Percentiles rank a stretch among this genome's conserved stretches.
Conservation (phyloP, 2,888 invertebrate species). For the Perizoma flavofasciatum region DNA sequence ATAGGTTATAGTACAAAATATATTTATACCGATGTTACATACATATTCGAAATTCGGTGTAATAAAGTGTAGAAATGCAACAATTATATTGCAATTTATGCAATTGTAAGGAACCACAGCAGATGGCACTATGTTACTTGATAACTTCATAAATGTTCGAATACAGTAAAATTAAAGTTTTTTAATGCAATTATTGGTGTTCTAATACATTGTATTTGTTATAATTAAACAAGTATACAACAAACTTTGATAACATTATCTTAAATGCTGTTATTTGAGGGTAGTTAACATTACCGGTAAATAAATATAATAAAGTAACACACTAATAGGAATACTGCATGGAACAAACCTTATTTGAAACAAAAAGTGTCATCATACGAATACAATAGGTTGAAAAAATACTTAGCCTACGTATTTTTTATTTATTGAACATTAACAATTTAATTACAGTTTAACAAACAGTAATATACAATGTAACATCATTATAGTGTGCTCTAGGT, state of each 20-base stretch:
- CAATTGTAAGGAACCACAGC: constrained; percentile 66
- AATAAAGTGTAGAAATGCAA: constrained; percentile 50
- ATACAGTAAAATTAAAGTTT: constrained; percentile 8
- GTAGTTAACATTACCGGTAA: constrained; percentile 38
- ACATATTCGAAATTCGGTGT: constrained; percentile 41
- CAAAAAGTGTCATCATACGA: constrained; percentile 27
- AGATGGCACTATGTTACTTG: constrained; percentile 61
- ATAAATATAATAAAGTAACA: constrained; percentile 36
- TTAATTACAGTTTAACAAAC: constrained; percentile 44
- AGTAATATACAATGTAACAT: constrained; percentile 52
- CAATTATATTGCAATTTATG: constrained; percentile 52
- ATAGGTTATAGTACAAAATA: constrained; percentile 61
- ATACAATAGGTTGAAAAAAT: constrained; percentile 41
- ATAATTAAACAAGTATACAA: constrained; percentile 5
- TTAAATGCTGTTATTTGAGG: constrained; percentile 57
- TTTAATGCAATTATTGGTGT: constrained; percentile 6
- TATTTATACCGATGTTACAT: constrained; percentile 68
- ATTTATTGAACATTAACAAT: constrained; percentile 54
- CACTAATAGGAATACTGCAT: constrained; percentile 40
- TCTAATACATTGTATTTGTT: constrained; percentile 9
- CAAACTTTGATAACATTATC: not conserved
- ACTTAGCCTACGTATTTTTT: constrained; percentile 45
- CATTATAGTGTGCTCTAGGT: constrained; percentile 48
- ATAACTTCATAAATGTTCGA: constrained; percentile 10
- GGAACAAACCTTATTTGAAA: constrained; percentile 29